phyloP scores from a whole-genome alignment of 2,888 invertebrate genomes.

The Eupelmus urozonus region DNA sequence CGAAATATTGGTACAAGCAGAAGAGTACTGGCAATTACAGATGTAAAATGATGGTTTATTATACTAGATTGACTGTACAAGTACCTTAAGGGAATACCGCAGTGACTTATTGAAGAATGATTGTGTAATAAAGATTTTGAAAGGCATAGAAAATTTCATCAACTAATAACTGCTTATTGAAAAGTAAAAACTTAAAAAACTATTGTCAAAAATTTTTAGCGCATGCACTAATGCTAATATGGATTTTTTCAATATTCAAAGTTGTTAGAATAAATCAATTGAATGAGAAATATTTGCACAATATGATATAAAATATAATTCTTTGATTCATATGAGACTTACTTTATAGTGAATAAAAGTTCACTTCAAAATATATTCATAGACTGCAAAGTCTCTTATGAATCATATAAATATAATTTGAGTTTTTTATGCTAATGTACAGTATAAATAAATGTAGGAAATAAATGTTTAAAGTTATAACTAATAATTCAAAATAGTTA shows the following conservation, averaged over 20 bases:
- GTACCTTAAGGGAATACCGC: constrained; percentile 52
- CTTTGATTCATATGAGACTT: constrained; percentile 29
- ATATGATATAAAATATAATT: constrained; percentile 9
- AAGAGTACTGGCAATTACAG: constrained; percentile 24
- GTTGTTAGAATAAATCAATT: constrained; percentile 29
- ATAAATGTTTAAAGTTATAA: constrained; percentile 29
- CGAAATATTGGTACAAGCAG: constrained; percentile 8
- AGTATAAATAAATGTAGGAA: constrained; percentile 50
- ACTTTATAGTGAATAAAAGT: constrained; percentile 30
- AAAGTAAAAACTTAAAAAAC: background rate
- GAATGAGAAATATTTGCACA: constrained; percentile 11
- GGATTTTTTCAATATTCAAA: constrained; percentile 27
- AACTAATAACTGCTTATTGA: constrained; percentile 20
- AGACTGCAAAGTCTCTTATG: constrained; percentile 29
- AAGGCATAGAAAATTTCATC: constrained; percentile 16
- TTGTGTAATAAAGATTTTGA: background rate
- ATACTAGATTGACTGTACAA: constrained; percentile 45
- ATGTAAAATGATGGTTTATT: constrained; percentile 19
- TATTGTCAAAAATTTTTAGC: background rate
- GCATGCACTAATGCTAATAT: background rate
- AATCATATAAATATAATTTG: constrained; percentile 22
- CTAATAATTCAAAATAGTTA: constrained; percentile 14
- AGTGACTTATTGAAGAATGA: constrained; percentile 59
- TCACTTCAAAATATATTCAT: constrained; percentile 24
- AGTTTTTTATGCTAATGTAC: constrained; percentile 39